Evolutionary conservation across 2,797 vertebrate genomes (phyloP), one percentile per base, ranked within the genome.

Genomic region (Telmatherina bonti): DNA sequence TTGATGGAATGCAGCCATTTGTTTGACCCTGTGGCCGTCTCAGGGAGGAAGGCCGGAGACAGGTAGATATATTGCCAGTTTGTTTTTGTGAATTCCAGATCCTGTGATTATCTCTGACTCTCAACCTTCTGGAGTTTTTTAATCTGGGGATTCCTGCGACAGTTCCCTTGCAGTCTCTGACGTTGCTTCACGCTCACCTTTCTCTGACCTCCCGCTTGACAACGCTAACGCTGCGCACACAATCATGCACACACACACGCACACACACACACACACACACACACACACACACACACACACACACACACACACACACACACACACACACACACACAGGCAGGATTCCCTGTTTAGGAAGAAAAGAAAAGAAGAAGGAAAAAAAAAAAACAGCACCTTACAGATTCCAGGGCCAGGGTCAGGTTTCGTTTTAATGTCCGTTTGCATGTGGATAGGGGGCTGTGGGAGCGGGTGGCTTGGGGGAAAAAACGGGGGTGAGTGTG

Each of bases 71-170:
- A 99, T 99, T 94, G 95, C 92, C 92, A 93, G 94, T 96, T 96
- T 98, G 97, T 98, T 99, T 96, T 97, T 98, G 95, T 95, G 94
- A 96, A 96, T 97, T 97, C 94, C 95, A 98, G 96, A 97, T 98
- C 94, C 96, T 95, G 95, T 96, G 96, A 97, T 97, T 97, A 97
- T 96, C 95, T 97, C 72, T 89, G 91, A 96, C 96, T 97, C 95
- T 87, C 85, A 95, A 94, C 86, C 96, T 97, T 97, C 95, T 96
- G 95, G 93, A 94, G 91, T 94, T 97, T 97, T 98, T 97, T 94
- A 94, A 94, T 97, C 97, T 95, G 96, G 94, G 92, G 96, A 97
- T 97, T 98, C 96, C 95, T 95, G 94, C 91, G 92, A 91, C 91
- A 61, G 96, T 96, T 96, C 95, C 95, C 93, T 91, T 88, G 92